phyloP scores from a whole-genome alignment of 2,113 vertebrate genomes.

The Acanthisitta chloris region DNA sequence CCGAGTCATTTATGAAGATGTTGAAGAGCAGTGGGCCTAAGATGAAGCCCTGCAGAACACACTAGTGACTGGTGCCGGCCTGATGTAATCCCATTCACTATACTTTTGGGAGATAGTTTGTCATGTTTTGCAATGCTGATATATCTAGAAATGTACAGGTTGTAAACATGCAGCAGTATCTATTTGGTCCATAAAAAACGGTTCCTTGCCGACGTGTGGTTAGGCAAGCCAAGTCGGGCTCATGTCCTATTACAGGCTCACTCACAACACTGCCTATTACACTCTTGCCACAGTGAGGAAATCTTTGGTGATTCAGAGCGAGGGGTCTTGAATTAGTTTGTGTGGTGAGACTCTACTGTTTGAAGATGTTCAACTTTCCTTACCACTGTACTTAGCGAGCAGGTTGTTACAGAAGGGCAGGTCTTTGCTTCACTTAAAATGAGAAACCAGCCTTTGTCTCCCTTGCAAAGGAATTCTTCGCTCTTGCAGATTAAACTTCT shows the following conservation, averaged over 20 bases:
- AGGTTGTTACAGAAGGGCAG: neutral
- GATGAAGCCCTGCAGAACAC: too few relatives aligned
- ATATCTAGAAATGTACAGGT: too few relatives aligned
- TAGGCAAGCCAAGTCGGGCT: neutral
- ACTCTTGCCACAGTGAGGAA: neutral
- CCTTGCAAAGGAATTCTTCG: neutral
- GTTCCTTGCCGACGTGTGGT: neutral
- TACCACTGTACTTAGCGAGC: neutral
- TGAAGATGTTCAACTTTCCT: neutral
- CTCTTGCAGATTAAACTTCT: neutral
- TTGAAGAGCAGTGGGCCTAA: too few relatives aligned
- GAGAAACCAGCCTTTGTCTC: neutral
- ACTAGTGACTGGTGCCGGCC: too few relatives aligned
- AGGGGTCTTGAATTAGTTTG: neutral
- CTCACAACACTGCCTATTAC: neutral
- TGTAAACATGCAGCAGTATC: neutral
- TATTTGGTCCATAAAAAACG: neutral
- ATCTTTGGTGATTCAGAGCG: neutral
- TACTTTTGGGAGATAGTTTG: neutral
- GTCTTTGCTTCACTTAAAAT: neutral
- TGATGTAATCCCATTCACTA: too few relatives aligned
- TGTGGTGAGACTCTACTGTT: neutral
- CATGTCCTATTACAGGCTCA: neutral
- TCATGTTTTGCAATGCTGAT: neutral
- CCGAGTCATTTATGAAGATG: too few relatives aligned